phyloP scores from a whole-genome alignment of 2,113 vertebrate genomes.

The Megaptera novaeangliae region DNA sequence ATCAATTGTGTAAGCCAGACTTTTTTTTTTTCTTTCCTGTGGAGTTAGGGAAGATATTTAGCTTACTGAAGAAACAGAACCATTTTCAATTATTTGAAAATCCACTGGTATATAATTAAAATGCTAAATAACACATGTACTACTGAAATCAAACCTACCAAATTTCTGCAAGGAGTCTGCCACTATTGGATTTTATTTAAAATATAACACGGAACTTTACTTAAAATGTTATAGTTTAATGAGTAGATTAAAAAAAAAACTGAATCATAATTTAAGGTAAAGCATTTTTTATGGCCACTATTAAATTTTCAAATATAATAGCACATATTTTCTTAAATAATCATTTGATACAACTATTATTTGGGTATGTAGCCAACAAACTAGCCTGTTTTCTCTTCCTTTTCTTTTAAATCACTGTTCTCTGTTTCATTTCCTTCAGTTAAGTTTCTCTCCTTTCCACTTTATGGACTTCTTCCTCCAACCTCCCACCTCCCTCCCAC shows the following conservation, averaged over 20 bases:
- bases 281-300: neutral
- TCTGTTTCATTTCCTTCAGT: neutral
- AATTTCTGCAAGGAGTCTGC: neutral
- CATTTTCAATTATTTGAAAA: constrained; percentile 39
- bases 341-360: neutral
- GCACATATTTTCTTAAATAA: neutral
- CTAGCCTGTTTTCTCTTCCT: neutral
- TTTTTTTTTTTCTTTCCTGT: neutral
- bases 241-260: neutral
- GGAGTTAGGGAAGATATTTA: neutral
- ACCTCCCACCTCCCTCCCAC: fast-evolving
- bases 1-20: neutral
- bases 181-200: constrained; percentile 15
- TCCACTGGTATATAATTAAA: neutral
- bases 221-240: neutral
- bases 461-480: neutral
- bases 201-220: neutral
- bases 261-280: neutral
- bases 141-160: neutral
- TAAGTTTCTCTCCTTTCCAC: neutral
- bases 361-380: neutral
- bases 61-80: neutral
- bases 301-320: neutral
- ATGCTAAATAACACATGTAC: neutral
- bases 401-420: neutral